Conservation (phyloP, 2,113 vertebrate genomes). For the Poeciliopsis turrubarensis region DNA sequence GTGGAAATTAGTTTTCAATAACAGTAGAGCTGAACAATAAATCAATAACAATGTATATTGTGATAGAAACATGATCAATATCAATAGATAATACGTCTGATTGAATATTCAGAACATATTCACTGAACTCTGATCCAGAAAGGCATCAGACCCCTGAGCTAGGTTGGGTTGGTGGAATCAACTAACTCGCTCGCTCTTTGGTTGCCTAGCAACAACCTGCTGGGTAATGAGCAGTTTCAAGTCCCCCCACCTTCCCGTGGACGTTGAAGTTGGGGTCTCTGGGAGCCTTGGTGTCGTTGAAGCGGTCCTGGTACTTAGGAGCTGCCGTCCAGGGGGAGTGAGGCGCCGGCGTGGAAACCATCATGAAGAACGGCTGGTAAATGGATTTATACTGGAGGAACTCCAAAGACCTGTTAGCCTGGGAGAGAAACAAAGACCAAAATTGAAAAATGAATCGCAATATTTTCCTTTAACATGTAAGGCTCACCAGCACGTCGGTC, state of each 20-base stretch:
- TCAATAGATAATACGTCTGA: too few relatives aligned
- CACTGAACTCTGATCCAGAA: too few relatives aligned
- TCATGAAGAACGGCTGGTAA: slow-evolving; percentile 95
- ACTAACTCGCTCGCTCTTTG: too few relatives aligned
- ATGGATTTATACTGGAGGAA: slow-evolving; percentile 93
- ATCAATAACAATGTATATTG: too few relatives aligned
- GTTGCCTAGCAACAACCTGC: too few relatives aligned
- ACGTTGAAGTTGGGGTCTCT: slow-evolving; percentile 93
- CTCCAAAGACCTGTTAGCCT: slow-evolving; percentile 94
- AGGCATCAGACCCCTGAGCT: too few relatives aligned
- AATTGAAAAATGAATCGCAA: neutral
- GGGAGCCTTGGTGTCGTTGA: slow-evolving; percentile 87
- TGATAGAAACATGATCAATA: too few relatives aligned
- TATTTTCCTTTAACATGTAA: neutral
- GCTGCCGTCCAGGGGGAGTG: slow-evolving; percentile 95
- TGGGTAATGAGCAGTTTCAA: too few relatives aligned
- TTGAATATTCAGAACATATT: too few relatives aligned
- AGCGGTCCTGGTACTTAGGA: slow-evolving; percentile 90
- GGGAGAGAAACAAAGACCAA: slow-evolving; percentile 12
- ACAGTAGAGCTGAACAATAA: too few relatives aligned
- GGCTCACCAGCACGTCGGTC: slow-evolving; percentile 93
- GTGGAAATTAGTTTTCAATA: too few relatives aligned
- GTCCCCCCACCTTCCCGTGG: slow-evolving; percentile 85
- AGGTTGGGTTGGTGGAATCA: too few relatives aligned
- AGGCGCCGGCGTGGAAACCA: slow-evolving; percentile 95